Evolutionary conservation across 2,888 invertebrate species (phyloP).

Genomic region (Vannuccia rotundouncinata): DNA sequence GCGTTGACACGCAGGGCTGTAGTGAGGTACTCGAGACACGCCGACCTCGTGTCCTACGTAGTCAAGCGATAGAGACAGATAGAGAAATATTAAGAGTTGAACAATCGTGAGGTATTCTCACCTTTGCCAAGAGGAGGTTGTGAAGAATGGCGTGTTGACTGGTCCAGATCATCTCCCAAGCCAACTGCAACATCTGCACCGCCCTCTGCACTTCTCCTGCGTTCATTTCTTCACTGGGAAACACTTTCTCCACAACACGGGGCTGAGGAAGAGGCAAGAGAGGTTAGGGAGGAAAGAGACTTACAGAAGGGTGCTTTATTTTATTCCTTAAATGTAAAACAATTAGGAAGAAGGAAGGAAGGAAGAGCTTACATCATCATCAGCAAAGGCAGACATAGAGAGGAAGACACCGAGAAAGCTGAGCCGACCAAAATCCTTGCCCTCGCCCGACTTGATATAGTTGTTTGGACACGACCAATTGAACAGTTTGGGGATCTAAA

Average conservation of each 20-base stretch:
- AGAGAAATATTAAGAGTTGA: no score
- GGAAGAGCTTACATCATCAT: constrained; percentile 72
- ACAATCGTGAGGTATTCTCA: no score
- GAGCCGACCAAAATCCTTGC: constrained; percentile 75
- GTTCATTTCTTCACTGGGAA: neutral
- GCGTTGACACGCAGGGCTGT: neutral
- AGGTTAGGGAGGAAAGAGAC: no score
- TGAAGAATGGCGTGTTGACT: neutral
- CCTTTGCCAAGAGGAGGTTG: neutral
- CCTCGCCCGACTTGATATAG: constrained; percentile 51
- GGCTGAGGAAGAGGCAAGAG: neutral
- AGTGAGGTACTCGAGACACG: constrained; percentile 4
- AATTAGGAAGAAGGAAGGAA: no score
- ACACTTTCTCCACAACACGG: neutral
- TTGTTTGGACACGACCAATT: neutral
- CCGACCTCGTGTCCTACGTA: neutral
- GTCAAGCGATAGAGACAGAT: no score
- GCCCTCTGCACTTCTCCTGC: neutral
- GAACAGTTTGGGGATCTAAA: neutral
- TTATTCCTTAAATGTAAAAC: no score
- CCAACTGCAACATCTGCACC: neutral
- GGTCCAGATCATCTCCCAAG: neutral
- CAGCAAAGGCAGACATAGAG: constrained; percentile 80
- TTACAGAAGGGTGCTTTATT: no score
- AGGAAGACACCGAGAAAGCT: constrained; percentile 86